phyloP scores from a whole-genome alignment of 2,888 invertebrate species.

The Nomada ruficornis region DNA sequence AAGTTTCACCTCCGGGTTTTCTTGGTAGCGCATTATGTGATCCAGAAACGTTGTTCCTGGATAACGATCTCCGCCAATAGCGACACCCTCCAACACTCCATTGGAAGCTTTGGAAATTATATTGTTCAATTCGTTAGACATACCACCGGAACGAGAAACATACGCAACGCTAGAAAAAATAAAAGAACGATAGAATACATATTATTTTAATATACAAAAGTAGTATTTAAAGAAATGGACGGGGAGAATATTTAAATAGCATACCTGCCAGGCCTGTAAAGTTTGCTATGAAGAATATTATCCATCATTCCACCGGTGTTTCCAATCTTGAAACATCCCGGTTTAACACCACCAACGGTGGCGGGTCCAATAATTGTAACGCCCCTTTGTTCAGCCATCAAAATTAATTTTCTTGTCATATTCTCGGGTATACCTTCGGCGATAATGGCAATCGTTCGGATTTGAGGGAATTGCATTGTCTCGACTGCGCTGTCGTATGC shows the following conservation, averaged over 20 bases:
- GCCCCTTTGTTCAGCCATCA: slow-evolving; percentile 92
- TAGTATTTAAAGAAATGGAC: no score
- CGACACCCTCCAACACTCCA: slow-evolving; percentile 98
- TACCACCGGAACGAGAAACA: slow-evolving; percentile 99
- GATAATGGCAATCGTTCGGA: slow-evolving; percentile 98
- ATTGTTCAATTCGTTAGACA: slow-evolving; percentile 99
- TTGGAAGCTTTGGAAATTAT: slow-evolving; percentile 98
- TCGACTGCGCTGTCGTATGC: slow-evolving; percentile 98
- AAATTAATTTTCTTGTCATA: slow-evolving; percentile 96
- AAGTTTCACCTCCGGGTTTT: slow-evolving; percentile 94
- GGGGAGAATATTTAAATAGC: no score
- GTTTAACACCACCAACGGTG: slow-evolving; percentile 98
- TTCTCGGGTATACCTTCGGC: slow-evolving; percentile 99
- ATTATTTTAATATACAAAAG: no score
- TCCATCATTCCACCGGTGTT: slow-evolving; percentile 99
- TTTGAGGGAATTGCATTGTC: slow-evolving; percentile 96
- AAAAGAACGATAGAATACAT: slow-evolving; percentile 51
- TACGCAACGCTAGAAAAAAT: slow-evolving; percentile 93
- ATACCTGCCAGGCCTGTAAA: slow-evolving; percentile 96
- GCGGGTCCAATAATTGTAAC: slow-evolving; percentile 97
- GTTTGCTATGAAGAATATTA: slow-evolving; percentile 98
- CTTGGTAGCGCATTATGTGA: slow-evolving; percentile 95
- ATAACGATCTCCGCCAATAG: slow-evolving; percentile 99
- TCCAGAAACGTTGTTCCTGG: slow-evolving; percentile 99
- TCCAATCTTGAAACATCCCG: slow-evolving; percentile 99